phyloP scores from a whole-genome alignment of 2,888 invertebrate species.

The Eristalinus aeneus region DNA sequence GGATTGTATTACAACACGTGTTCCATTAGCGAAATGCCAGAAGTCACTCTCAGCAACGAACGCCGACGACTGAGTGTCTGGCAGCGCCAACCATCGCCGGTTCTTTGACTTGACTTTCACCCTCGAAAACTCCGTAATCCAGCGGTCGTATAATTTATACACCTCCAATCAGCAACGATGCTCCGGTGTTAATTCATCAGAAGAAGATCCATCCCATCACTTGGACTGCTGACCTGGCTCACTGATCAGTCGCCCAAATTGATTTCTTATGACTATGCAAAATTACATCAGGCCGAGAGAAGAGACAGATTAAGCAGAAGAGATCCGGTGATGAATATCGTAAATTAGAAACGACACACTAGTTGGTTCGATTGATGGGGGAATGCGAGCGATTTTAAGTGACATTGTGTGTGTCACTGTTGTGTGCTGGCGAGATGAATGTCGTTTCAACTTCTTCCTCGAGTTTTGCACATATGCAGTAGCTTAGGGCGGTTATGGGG shows the following conservation, averaged over 20 bases:
- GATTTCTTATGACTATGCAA: slow-evolving; percentile 9
- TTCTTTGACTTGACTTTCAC: slow-evolving; percentile 6
- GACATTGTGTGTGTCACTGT: neutral
- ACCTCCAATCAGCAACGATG: slow-evolving; percentile 7
- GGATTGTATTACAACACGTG: neutral
- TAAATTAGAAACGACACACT: slow-evolving; percentile 20
- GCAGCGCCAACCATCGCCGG: neutral
- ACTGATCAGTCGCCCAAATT: neutral
- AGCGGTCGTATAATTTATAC: slow-evolving; percentile 2
- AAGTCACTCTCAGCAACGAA: neutral
- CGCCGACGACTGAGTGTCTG: slow-evolving; percentile 32
- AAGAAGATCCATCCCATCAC: neutral
- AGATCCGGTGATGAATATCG: slow-evolving; percentile 25
- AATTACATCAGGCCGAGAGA: slow-evolving; percentile 1
- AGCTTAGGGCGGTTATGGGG: neutral
- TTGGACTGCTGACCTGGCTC: neutral
- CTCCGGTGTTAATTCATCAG: neutral
- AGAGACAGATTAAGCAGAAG: neutral
- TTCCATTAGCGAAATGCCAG: neutral
- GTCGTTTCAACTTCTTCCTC: neutral
- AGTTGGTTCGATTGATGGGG: neutral
- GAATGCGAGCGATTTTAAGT: neutral
- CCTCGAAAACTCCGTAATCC: neutral
- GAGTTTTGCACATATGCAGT: too few species aligned
- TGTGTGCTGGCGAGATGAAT: neutral